phyloP scores from a whole-genome alignment of 2,113 vertebrate species.

The Megaceryle torquata region DNA sequence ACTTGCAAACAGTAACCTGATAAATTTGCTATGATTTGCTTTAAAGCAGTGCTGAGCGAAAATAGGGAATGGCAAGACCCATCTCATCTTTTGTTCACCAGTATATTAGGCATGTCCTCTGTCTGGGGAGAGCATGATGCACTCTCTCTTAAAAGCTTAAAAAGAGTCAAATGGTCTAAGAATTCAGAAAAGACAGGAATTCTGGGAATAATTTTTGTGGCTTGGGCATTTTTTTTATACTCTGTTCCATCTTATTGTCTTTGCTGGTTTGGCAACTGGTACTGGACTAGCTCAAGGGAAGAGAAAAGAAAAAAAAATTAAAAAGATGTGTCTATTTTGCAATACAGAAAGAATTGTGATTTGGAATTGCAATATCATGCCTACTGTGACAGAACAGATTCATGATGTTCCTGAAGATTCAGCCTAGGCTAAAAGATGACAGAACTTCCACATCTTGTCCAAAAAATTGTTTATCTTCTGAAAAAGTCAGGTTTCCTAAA shows the following conservation, averaged over 20 bases:
- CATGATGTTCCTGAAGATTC: neutral
- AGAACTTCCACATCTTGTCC: neutral
- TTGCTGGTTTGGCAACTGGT: neutral
- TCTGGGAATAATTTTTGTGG: neutral
- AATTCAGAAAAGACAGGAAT: neutral
- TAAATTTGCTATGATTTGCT: neutral
- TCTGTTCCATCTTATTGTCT: neutral
- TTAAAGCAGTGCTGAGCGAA: neutral
- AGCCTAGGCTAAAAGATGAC: neutral
- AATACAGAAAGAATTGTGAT: neutral
- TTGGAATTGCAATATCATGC: neutral
- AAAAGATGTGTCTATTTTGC: neutral
- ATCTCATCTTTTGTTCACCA: neutral
- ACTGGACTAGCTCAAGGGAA: neutral
- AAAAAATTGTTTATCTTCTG: neutral
- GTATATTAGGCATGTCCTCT: neutral
- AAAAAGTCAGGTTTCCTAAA: neutral
- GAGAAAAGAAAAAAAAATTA: neutral
- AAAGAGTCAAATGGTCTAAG: neutral
- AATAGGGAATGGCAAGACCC: neutral
- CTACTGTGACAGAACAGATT: neutral
- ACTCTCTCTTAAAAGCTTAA: neutral
- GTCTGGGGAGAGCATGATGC: neutral
- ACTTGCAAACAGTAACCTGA: neutral
- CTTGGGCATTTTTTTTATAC: accelerated